phyloP scores from a whole-genome alignment of 1,140 invertebrate genomes.

The Pissodes strobi region DNA sequence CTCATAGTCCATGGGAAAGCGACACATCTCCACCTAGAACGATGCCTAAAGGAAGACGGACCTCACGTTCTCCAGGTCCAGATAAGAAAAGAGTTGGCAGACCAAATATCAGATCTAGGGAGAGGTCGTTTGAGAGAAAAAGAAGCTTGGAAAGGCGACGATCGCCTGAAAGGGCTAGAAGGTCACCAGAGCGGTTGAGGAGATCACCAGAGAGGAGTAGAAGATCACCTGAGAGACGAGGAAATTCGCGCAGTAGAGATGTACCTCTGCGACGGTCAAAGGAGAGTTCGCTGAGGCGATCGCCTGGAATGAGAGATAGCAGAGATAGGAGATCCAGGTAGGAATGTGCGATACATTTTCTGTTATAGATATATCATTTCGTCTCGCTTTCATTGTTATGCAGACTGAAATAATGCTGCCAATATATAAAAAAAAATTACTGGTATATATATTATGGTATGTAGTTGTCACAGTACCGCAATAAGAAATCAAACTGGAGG shows the following conservation, averaged over 20 bases:
- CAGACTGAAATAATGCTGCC: no score
- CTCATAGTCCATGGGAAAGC: slow-evolving; percentile 52
- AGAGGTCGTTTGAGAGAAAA: not conserved
- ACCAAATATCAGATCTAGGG: slow-evolving; percentile 13
- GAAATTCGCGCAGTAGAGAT: slow-evolving; percentile 12
- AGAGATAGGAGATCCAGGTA: slow-evolving; percentile 24
- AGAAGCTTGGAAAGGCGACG: slow-evolving; percentile 4
- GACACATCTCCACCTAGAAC: slow-evolving; percentile 23
- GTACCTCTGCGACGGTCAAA: not conserved
- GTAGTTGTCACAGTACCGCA: no score
- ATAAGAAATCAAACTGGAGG: no score
- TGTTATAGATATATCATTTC: no score
- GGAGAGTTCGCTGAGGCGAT: not conserved
- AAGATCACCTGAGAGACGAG: slow-evolving; percentile 5
- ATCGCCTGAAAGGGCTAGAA: not conserved
- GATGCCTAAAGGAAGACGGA: not conserved
- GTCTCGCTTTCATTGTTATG: no score
- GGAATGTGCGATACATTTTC: no score
- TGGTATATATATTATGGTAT: no score
- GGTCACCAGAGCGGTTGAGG: slow-evolving; percentile 4
- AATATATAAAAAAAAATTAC: no score
- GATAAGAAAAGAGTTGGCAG: slow-evolving; percentile 4
- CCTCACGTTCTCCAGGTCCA: not conserved
- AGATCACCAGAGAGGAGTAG: not conserved
- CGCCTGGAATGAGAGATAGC: no score